Conservation (phyloP, 2,888 invertebrate species). For the Phragmatobia fuliginosa region DNA sequence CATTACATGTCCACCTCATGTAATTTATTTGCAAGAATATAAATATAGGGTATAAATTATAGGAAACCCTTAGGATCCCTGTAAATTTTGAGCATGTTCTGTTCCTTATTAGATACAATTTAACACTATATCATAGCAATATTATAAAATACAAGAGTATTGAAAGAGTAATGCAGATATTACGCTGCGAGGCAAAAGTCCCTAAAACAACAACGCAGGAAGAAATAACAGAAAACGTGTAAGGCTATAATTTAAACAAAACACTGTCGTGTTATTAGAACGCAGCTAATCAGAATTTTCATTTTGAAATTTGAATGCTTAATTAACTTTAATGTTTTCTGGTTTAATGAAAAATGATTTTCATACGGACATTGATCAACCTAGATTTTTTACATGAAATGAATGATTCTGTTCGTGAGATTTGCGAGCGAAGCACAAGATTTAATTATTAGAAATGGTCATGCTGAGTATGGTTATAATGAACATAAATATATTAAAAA, state of each 20-base stretch:
- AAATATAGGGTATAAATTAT: too few relatives aligned
- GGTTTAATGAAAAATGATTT: neutral
- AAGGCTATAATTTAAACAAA: slow-evolving; percentile 46
- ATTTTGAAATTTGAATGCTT: slow-evolving; percentile 17
- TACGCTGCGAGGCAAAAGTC: slow-evolving; percentile 19
- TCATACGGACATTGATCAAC: neutral
- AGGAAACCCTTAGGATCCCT: neutral
- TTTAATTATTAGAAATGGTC: neutral
- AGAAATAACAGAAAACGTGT: slow-evolving; percentile 31
- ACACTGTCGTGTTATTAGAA: slow-evolving; percentile 34
- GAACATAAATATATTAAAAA: too few relatives aligned
- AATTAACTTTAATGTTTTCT: neutral
- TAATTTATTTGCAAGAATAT: too few relatives aligned
- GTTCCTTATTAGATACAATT: neutral
- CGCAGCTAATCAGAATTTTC: slow-evolving; percentile 25
- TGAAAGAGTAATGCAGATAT: slow-evolving; percentile 11
- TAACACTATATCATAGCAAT: neutral
- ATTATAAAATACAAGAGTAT: neutral
- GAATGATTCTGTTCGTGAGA: neutral
- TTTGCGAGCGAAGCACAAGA: neutral
- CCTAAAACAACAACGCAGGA: slow-evolving; percentile 38
- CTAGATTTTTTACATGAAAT: too few relatives aligned
- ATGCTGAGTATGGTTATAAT: too few relatives aligned
- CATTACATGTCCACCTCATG: too few relatives aligned
- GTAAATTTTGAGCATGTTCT: neutral